Base-by-base conservation (phyloP, 2,113 vertebrate species). In the Prunella fulvescens region DNA sequence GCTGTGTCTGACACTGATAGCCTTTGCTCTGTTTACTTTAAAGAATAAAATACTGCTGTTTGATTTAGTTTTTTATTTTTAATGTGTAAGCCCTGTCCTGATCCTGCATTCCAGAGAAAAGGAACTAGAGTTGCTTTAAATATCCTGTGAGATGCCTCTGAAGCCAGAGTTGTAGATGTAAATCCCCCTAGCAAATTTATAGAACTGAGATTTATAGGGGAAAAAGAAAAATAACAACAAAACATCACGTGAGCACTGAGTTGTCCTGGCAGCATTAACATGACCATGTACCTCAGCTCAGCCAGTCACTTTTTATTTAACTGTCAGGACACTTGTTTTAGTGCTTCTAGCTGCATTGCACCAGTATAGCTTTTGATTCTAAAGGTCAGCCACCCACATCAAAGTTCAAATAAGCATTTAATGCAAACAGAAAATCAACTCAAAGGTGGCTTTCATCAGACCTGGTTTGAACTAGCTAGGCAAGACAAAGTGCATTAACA, bases 1-100 rank as follows among this genome's bases (percentile, higher is more conserved):
- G 78, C 78, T 71, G 29, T 71, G 51, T 89, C 87, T 90, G 92
- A 90, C 73, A 58, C 56, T 0, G 0, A 78, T 51, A 91, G 88
- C 95, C 95, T 96, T 93, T 93, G 96, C 85, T 96, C 95, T 95
- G 94, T 96, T 97, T 95, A 89, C 93, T 93, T 92, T 92, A 81
- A 97, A 97, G 91, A 97, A 97, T 61, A 81, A 94, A 91, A 78
- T 64, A 51, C 90, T 89, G 71, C 86, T 95, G 54, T 94, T 97
- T 95, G 87, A 84, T 93, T 94, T 88, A 84, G 92, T 85, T 91
- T 94, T 93, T 95, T n/a, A 7, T 93, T 95, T 95, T 94, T 95
- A 91, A 87, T 78, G 50, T 18, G 10, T 90, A 96, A 95, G 74
- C 79, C 45, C 66, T 82, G 85, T 83, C 94, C 92, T 90, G 78